Evolutionary conservation across 2,888 invertebrate genomes (phyloP).

Genomic region (Polietes domitor): DNA sequence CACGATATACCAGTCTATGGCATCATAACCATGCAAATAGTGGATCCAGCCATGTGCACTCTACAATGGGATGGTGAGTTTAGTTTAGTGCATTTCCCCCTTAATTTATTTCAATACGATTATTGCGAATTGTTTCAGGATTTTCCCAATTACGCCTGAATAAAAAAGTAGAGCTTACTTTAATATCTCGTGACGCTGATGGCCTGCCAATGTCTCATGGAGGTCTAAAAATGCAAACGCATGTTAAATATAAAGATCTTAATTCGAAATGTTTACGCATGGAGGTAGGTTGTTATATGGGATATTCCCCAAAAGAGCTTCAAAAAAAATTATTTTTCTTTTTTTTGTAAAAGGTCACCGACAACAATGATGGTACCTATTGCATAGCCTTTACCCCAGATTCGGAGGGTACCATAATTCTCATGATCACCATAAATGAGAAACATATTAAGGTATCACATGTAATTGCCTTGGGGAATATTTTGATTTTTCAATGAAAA

Average conservation of each 20-base stretch:
- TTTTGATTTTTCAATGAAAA: too few relatives aligned
- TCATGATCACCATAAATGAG: conserved; percentile 85
- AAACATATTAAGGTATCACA: conserved; percentile 84
- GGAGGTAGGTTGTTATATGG: conserved; percentile 77
- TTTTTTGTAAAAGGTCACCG: conserved; percentile 82
- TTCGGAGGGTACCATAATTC: conserved; percentile 84
- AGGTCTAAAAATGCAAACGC: conserved; percentile 84
- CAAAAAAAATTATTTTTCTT: neutral
- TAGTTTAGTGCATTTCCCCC: neutral
- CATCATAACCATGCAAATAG: conserved; percentile 84
- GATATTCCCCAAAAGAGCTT: neutral
- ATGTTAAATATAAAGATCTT: conserved; percentile 82
- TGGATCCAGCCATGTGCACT: conserved; percentile 84
- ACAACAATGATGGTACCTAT: conserved; percentile 86
- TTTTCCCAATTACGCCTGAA: conserved; percentile 83
- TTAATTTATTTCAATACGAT: conserved; percentile 15
- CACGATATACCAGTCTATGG: conserved; percentile 82
- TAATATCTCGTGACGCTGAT: conserved; percentile 85
- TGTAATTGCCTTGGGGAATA: too few relatives aligned
- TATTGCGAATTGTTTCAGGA: conserved; percentile 67
- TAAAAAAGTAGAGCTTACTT: conserved; percentile 83
- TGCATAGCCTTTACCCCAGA: conserved; percentile 84
- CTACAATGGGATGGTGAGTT: conserved; percentile 81
- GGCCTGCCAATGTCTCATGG: conserved; percentile 86
- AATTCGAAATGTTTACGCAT: conserved; percentile 81